Base-by-base conservation (phyloP, 2,113 vertebrate species). In the Mastomys coucha region DNA sequence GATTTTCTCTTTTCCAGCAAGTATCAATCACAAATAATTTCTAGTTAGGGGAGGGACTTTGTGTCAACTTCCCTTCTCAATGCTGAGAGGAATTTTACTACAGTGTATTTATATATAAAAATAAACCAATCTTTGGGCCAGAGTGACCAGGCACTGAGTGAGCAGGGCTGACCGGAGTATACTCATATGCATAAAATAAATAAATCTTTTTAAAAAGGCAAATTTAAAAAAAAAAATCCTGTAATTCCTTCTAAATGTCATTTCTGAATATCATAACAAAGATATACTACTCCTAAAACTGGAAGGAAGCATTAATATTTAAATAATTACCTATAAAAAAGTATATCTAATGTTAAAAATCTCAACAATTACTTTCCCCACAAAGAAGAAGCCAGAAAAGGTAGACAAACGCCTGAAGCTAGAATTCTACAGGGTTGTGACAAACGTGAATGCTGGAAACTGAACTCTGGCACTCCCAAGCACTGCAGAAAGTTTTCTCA, bases 181-280 rank as follows among this genome's bases (percentile, higher is more conserved):
- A 45, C 45, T 45, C 45, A 45, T 45, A 45, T 45, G 45, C 45
- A 45, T 45, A 45, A 51, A 51, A 53, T 56, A 60, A 60, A 60
- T 56, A 60, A 60, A 60, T 45, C 45, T 45, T 45, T 45, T 45
- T 22, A 63, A 60, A 60, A 8, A 60, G 24, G 20, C 19, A 60
- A 84, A 53, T 73, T 5, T 45, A 4, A 88, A 93, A 22, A 65
- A 94, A 51, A 93, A 88, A 94, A 94, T 81, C 7, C 31, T 93
- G 3, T 90, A 91, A 94, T 6, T 90, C 51, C 17, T 91, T 60
- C 13, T 70, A 93, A 90, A 93, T 70, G 17, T 7, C 42, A 84
- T 70, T 93, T 91, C 45, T 95, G 42, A 91, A 36, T 89, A 90
- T 93, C 78, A 91, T 42, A 13, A 95, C 70, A 89, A 96, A 93